phyloP scores from a whole-genome alignment of 2,797 vertebrate genomes.

The Merluccius polli region DNA sequence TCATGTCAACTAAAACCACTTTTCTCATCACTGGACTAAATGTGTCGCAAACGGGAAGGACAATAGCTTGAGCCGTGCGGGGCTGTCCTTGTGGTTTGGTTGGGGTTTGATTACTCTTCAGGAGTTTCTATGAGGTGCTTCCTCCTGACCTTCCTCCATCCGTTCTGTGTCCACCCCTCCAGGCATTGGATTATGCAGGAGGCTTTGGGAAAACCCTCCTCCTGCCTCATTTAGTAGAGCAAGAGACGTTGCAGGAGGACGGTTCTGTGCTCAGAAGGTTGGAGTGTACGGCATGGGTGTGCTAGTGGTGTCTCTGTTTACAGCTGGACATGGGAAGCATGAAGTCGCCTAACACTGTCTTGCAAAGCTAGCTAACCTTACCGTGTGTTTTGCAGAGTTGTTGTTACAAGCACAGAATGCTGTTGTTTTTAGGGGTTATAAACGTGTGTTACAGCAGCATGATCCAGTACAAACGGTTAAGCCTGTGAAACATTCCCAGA shows the following conservation, averaged over 20 bases:
- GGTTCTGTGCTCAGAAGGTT: constrained; percentile 95
- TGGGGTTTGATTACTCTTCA: background rate
- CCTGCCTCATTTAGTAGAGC: constrained; percentile 86
- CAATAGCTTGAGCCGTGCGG: no score
- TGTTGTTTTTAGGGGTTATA: background rate
- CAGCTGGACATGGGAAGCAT: background rate
- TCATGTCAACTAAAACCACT: no score
- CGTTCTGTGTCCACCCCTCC: constrained; percentile 39
- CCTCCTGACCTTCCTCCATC: constrained; percentile 37
- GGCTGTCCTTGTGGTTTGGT: no score
- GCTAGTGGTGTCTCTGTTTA: background rate
- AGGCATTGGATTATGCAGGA: constrained; percentile 91
- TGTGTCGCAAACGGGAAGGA: no score
- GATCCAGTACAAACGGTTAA: background rate
- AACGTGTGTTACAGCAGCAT: background rate
- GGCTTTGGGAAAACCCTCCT: constrained; percentile 75
- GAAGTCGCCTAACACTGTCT: background rate
- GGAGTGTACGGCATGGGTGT: constrained; percentile 67
- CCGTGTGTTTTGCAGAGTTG: background rate
- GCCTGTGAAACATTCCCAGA: background rate
- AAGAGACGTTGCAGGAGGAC: constrained; percentile 82
- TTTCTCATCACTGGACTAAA: no score
- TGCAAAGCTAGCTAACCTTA: constrained; percentile 7
- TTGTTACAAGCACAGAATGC: background rate
- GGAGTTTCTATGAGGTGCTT: background rate